A percentile compares a stretch with the other conserved stretches of the same genome.
Conservation (phyloP, 2,113 vertebrate genomes). For the Oophaga pumilio region DNA sequence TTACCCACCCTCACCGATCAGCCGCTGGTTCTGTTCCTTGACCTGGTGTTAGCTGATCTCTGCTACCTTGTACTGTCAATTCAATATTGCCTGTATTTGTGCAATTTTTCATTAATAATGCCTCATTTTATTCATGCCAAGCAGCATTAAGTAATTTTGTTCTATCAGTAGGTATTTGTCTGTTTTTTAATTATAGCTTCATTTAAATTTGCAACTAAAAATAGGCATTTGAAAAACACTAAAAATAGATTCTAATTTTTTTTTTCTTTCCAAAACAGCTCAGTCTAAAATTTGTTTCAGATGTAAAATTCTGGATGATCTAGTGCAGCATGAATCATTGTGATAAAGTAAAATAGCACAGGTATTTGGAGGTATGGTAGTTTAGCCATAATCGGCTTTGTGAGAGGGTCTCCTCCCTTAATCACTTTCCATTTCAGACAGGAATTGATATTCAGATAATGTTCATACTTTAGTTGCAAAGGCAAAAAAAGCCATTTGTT, state of each 20-base stretch:
- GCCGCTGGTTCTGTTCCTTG: too few species aligned
- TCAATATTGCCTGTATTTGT: not conserved
- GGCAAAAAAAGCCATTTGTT: constrained; percentile 35
- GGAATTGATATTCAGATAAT: constrained; percentile 56
- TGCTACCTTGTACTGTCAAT: not conserved
- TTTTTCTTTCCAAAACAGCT: constrained; percentile 28
- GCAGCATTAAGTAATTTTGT: not conserved
- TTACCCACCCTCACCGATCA: too few species aligned
- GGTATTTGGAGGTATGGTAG: constrained; percentile 39
- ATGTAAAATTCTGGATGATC: constrained; percentile 20
- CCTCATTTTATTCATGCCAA: not conserved
- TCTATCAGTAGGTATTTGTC: not conserved
- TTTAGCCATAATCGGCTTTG: constrained; percentile 29
- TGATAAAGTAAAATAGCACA: constrained; percentile 35
- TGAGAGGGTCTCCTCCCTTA: constrained; percentile 9
- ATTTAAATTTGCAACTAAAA: not conserved
- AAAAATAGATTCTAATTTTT: constrained; percentile 24
- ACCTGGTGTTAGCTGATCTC: too few species aligned
- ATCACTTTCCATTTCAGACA: constrained; percentile 41
- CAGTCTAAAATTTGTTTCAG: constrained; percentile 18
- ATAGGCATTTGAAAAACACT: constrained; percentile 6
- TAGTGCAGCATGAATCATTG: not conserved
- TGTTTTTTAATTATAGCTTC: not conserved
- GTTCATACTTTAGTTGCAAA: constrained; percentile 46
- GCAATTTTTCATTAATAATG: not conserved